phyloP scores from a whole-genome alignment of 1,140 invertebrate genomes.

The Brachionus rotundiformis region DNA sequence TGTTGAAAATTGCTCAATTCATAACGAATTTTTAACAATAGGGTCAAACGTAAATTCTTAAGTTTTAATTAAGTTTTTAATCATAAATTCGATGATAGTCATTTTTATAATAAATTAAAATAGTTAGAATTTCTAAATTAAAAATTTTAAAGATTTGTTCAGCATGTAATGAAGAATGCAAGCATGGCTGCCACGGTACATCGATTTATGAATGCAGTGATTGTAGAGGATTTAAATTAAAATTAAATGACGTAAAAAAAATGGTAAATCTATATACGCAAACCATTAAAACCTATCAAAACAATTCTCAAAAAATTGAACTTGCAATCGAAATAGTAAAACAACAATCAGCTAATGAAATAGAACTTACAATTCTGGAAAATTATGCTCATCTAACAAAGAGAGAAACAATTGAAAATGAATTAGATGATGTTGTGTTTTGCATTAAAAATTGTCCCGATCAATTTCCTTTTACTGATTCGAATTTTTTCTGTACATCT shows the following conservation, averaged over 20 bases:
- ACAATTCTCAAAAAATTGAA: not conserved
- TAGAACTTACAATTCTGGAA: not conserved
- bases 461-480: not conserved
- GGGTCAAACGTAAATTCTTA: not conserved
- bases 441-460: not conserved
- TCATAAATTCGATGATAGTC: no score
- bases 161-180: conserved; percentile 22
- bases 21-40: not conserved
- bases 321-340: not conserved
- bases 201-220: conserved; percentile 35
- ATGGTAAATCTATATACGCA: not conserved
- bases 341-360: not conserved
- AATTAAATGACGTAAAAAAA: not conserved
- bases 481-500: not conserved
- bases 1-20: not conserved
- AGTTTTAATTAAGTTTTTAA: no score
- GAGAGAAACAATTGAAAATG: not conserved
- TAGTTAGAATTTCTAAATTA: not conserved
- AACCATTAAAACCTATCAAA: not conserved
- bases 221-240: not conserved
- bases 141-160: conserved; percentile 6
- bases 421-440: not conserved
- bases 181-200: not conserved
- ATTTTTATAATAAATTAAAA: no score
- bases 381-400: not conserved